Conservation (phyloP, 2,113 vertebrate genomes). For the Anarhynchus alexandrinus region DNA sequence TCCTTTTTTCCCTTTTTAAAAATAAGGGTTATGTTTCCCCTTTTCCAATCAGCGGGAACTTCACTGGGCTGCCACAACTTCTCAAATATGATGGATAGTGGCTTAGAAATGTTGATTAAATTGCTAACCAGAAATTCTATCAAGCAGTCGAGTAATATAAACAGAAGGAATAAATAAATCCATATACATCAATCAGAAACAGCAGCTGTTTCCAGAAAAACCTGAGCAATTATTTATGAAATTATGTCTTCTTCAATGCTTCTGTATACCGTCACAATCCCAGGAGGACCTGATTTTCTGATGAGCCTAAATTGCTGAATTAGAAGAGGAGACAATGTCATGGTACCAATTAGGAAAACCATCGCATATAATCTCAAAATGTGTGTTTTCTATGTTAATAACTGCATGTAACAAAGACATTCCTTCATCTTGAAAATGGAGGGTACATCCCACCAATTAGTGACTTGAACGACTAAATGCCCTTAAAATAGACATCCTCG, state of each 20-base stretch:
- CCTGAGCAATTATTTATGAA: constrained; percentile 77
- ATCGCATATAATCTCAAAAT: constrained; percentile 14
- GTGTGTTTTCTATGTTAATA: neutral
- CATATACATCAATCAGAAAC: constrained; percentile 48
- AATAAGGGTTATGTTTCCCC: neutral
- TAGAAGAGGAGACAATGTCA: constrained; percentile 44
- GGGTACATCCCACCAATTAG: neutral
- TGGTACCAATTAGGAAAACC: constrained; percentile 47
- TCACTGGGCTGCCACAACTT: neutral
- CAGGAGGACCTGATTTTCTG: constrained; percentile 30
- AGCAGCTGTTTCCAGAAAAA: constrained; percentile 60
- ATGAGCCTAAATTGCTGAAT: constrained; percentile 46
- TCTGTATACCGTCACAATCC: constrained; percentile 10
- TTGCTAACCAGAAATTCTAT: constrained; percentile 49
- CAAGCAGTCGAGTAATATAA: constrained; percentile 51
- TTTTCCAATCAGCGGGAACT: neutral
- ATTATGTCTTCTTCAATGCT: constrained; percentile 72
- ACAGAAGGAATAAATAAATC: constrained; percentile 63
- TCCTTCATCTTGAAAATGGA: neutral
- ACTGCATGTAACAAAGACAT: neutral
- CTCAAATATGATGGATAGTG: neutral
- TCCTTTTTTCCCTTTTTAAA: neutral
- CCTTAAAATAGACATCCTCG: neutral
- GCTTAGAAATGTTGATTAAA: constrained; percentile 28
- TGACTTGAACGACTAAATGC: neutral